These are phyloP conservation scores for Zygaena filipendulae DNA, from an alignment of 2,888 invertebrate genomes.

Conservation along the genomic window DNA sequence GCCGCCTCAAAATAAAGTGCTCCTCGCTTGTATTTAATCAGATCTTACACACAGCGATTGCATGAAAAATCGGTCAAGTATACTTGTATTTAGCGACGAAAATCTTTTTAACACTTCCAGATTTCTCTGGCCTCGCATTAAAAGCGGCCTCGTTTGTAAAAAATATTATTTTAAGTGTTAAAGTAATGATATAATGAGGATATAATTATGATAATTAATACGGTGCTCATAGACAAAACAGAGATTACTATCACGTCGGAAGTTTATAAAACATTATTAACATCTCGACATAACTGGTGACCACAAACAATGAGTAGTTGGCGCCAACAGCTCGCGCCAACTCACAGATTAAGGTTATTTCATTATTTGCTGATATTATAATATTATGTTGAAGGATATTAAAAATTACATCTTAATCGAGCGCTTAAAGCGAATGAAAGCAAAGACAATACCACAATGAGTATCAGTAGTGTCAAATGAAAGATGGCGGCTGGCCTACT, in stretches of 20 bases:
- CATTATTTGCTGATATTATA: too few species aligned
- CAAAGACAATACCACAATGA: too few species aligned
- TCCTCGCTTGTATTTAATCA: constrained; percentile 42
- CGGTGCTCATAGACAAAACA: constrained; percentile 43
- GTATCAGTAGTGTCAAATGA: constrained; percentile 52
- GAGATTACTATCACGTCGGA: constrained; percentile 21
- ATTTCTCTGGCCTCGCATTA: constrained; percentile 1
- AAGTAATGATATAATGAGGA: too few species aligned
- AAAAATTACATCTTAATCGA: too few species aligned
- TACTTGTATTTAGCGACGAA: constrained; percentile 26
- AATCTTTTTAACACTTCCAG: constrained; percentile 39
- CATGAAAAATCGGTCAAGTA: constrained; percentile 60
- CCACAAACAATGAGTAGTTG: constrained; percentile 36
- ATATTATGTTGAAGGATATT: too few species aligned
- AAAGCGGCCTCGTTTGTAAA: too few species aligned
- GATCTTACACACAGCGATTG: constrained; percentile 32
- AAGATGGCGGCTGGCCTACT: constrained; percentile 61
- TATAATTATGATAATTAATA: too few species aligned
- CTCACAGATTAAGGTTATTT: too few species aligned
- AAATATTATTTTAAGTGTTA: too few species aligned
- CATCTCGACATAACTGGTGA: constrained; percentile 27
- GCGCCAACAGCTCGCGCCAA: too few species aligned
- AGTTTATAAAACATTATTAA: constrained; percentile 45
- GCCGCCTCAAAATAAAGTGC: constrained; percentile 52
- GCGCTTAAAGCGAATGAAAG: too few species aligned